Conservation (phyloP, 2,113 vertebrate species). For the Oryzias melastigma region DNA sequence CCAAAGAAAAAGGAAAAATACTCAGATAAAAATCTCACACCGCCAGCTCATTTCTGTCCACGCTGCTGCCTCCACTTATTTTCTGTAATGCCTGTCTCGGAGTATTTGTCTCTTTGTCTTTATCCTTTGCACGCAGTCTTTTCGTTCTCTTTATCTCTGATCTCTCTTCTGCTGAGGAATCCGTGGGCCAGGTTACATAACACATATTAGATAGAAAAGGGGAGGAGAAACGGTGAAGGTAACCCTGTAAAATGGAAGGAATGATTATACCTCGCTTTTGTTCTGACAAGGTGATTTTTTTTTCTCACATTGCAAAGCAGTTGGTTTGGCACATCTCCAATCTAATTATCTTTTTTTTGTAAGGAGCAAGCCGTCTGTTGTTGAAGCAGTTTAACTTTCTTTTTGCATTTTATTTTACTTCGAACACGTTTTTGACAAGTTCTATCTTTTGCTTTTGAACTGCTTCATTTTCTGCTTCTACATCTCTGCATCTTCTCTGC, state of each 20-base stretch:
- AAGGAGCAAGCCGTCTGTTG: neutral
- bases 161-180: constrained; percentile 32
- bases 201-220: constrained; percentile 39
- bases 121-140: constrained; percentile 22
- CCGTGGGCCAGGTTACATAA: constrained; percentile 52
- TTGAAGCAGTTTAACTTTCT: neutral
- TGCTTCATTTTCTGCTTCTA: constrained; percentile 43
- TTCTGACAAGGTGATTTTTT: constrained; percentile 31
- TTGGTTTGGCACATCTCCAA: constrained; percentile 4
- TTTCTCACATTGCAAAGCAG: constrained; percentile 15
- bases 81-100: constrained; percentile 11
- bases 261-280: constrained; percentile 27
- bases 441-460: constrained; percentile 8
- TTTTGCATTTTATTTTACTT: neutral
- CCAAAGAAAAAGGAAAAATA: constrained; percentile 18
- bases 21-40: constrained; percentile 10
- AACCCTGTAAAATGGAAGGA: constrained; percentile 11
- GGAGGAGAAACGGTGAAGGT: constrained; percentile 25
- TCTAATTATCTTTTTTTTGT: constrained; percentile 9
- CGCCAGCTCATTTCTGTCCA: constrained; percentile 12
- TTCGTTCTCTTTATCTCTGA: constrained; percentile 17
- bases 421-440: constrained; percentile 11
- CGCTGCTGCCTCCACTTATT: constrained; percentile 13
- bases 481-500: neutral
- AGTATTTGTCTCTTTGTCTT: constrained; percentile 24